These are phyloP conservation scores for Exaiptasia diaphana DNA, from an alignment of 64 coral and sea anemone species.

Conservation along the genomic window DNA sequence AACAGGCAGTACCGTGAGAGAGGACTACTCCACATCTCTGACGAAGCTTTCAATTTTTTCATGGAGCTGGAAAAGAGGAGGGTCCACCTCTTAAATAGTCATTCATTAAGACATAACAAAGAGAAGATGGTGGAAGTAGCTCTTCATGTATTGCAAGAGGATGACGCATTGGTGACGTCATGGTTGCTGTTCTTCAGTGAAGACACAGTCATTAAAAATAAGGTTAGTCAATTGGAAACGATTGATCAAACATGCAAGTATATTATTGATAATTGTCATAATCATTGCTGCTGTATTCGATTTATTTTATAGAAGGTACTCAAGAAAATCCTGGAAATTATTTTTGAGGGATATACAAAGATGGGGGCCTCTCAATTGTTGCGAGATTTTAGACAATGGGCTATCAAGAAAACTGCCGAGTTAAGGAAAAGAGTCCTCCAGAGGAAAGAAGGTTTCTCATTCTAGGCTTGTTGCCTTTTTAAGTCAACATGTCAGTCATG, in stretches of 20 bases:
- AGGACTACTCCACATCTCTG: constrained; percentile 27
- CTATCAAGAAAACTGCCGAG: too few species aligned
- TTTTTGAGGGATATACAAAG: too few species aligned
- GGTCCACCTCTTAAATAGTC: neutral
- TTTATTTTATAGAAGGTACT: too few species aligned
- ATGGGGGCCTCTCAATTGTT: too few species aligned
- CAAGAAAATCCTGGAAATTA: too few species aligned
- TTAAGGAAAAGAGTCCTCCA: too few species aligned
- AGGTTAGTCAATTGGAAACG: too few species aligned
- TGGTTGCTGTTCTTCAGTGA: neutral
- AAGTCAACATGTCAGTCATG: neutral
- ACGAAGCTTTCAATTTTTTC: constrained; percentile 16
- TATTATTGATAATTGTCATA: too few species aligned
- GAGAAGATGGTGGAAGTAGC: constrained; percentile 11
- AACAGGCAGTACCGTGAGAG: neutral
- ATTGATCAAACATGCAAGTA: too few species aligned
- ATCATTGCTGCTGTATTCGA: too few species aligned
- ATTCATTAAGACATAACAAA: neutral
- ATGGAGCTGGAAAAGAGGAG: neutral
- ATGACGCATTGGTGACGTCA: neutral
- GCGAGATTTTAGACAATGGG: too few species aligned
- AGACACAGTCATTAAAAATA: too few species aligned
- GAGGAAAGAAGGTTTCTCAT: neutral
- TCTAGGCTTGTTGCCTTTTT: neutral
- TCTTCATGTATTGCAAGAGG: neutral